Base-by-base conservation (phyloP, 1,140 invertebrate genomes). In the Cyclina sinensis region DNA sequence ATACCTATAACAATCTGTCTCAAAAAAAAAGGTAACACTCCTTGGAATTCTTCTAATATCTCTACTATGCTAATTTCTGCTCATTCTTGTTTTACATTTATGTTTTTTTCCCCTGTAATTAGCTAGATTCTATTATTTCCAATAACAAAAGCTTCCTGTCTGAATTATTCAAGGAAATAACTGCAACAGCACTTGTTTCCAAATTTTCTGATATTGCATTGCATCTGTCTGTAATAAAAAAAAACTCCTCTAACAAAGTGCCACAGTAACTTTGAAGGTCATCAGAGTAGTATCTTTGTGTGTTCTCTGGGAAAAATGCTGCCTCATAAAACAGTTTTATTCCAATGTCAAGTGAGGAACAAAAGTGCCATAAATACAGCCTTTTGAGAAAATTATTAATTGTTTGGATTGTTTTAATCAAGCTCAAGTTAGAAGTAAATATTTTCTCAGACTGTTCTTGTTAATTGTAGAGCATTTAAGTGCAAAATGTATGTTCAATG, bases 51-150 rank as follows among this genome's bases (percentile, higher is more conserved):
- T 70, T 16, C 9, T 1, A 18, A 30, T 70, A 70, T 70, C 65
- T 70, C 35, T 70, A 18, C 11, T 37, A 70, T 18, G 32, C 65
- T 70, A 70, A 70, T 70, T 70, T 70, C 21, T 39, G 65, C n/a
- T 70, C 65, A 14, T 70, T 70, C 54, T 70, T 37, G 65, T 70
- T 70, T 70, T 32, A 37, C 24, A 70, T 70, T 70, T 35, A 37
- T 16, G 32, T 16, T 46, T 76, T n/a, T n/a, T n/a, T 11, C 39
- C n/a, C 1, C 32, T 3, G 43, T 48, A 76, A 80, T 80, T 80
- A 80, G 78, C 35, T 18, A 59, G 54, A 57, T 80, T 80, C 48
- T 80, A 80, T 80, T 80, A 80, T 80, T 80, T 80, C 59, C 78
- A 30, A 57, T 59, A 80, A 80, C 78, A 80, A 80, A 57, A 80